Percentiles rank a stretch among this genome's conserved stretches.
These are phyloP conservation scores for Galerucella nymphaeae DNA, from an alignment of 2,888 invertebrate species.

Conservation along the genomic window DNA sequence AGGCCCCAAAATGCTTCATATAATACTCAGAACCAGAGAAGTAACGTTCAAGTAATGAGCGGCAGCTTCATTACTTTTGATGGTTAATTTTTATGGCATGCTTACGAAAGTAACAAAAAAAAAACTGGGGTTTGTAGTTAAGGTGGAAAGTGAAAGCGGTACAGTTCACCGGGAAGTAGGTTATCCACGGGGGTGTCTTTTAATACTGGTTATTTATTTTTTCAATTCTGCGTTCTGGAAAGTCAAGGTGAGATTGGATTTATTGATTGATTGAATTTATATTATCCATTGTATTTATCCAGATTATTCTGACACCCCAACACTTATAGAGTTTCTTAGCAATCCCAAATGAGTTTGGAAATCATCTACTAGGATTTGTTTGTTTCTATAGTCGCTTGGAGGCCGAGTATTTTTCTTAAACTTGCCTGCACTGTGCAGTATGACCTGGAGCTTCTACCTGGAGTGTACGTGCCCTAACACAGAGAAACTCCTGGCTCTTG, in stretches of 20 bases:
- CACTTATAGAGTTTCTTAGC: too few species aligned
- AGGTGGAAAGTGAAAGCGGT: not conserved
- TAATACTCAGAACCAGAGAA: conserved; percentile 29
- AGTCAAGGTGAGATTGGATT: not conserved
- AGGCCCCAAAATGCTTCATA: conserved; percentile 35
- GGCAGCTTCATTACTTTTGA: conserved; percentile 36
- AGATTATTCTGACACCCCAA: too few species aligned
- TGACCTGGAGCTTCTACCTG: too few species aligned
- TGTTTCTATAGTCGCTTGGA: too few species aligned
- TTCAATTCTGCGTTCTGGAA: not conserved
- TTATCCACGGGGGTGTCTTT: not conserved
- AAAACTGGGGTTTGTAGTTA: not conserved
- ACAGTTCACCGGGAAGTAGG: not conserved
- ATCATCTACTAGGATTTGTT: too few species aligned
- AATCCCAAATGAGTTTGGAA: too few species aligned
- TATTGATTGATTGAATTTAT: too few species aligned
- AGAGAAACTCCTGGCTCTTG: too few species aligned
- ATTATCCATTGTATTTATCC: too few species aligned
- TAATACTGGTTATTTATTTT: not conserved
- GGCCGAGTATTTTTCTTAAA: too few species aligned
- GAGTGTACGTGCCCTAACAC: too few species aligned
- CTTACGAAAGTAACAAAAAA: conserved; percentile 5
- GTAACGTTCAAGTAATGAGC: conserved; percentile 32
- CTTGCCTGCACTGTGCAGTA: too few species aligned
- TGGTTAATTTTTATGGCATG: conserved; percentile 37